phyloP scores from a whole-genome alignment of 2,888 invertebrate genomes.

The Spodoptera exigua region DNA sequence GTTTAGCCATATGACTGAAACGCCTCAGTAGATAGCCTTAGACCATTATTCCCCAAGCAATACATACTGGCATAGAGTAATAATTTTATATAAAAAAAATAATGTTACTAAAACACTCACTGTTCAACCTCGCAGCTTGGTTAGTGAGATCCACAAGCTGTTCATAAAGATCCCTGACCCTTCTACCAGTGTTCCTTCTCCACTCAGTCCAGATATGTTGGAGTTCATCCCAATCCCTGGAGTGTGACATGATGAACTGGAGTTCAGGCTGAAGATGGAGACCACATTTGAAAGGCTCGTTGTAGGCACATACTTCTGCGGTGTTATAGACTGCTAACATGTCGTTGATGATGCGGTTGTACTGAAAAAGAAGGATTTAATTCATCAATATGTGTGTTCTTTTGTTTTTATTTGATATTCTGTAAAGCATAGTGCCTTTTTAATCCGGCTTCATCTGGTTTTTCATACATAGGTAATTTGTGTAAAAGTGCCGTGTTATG shows the following conservation, averaged over 20 bases:
- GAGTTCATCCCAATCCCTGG: slow-evolving; percentile 95
- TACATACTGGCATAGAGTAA: too few relatives aligned
- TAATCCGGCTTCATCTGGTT: too few relatives aligned
- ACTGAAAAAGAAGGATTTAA: slow-evolving; percentile 86
- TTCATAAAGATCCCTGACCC: slow-evolving; percentile 94
- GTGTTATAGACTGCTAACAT: slow-evolving; percentile 96
- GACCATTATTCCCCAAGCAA: too few relatives aligned
- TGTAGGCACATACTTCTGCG: slow-evolving; percentile 95
- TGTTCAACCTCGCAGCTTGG: slow-evolving; percentile 94
- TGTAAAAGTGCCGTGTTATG: too few relatives aligned
- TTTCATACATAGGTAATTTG: too few relatives aligned
- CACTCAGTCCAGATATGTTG: slow-evolving; percentile 97
- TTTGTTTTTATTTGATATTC: too few relatives aligned
- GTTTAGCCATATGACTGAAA: too few relatives aligned
- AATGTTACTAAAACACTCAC: slow-evolving; percentile 86
- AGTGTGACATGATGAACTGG: slow-evolving; percentile 92
- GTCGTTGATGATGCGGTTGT: slow-evolving; percentile 95
- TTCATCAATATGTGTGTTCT: too few relatives aligned
- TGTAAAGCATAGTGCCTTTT: too few relatives aligned
- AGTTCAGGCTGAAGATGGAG: slow-evolving; percentile 94
- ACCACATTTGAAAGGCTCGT: slow-evolving; percentile 95
- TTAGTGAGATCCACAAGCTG: slow-evolving; percentile 94
- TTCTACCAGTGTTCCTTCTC: slow-evolving; percentile 94
- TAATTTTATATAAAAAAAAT: background rate
- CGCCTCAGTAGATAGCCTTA: too few relatives aligned